Percentiles rank a stretch among this genome's conserved stretches.
These are phyloP conservation scores for Caenorhabditis panamensis DNA, from an alignment of 2,888 invertebrate genomes.

Conservation along the genomic window DNA sequence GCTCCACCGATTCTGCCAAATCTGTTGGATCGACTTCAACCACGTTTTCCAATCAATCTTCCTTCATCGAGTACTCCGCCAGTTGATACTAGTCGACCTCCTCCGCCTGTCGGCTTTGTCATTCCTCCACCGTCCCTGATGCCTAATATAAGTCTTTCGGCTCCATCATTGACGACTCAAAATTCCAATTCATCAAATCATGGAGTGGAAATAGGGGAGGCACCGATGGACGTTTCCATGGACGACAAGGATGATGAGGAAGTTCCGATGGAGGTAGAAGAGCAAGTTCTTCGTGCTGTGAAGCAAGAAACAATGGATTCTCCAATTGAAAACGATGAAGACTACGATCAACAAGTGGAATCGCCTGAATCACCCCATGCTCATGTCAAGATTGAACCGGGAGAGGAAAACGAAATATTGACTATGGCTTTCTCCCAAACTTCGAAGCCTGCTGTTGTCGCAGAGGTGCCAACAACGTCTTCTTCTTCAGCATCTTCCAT, in stretches of 20 bases:
- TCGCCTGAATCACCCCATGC: too few relatives aligned
- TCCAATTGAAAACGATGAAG: background rate
- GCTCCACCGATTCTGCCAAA: background rate
- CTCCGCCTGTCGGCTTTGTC: background rate
- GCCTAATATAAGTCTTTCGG: background rate
- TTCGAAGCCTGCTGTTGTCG: too few relatives aligned
- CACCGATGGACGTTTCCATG: conserved; percentile 15
- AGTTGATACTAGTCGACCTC: background rate
- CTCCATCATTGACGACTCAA: too few relatives aligned
- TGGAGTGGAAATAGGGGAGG: conserved; percentile 30
- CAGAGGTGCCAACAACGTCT: background rate
- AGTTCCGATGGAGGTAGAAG: background rate
- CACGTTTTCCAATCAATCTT: background rate
- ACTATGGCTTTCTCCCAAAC: conserved; percentile 4
- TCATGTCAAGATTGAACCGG: background rate
- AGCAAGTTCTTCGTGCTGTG: too few relatives aligned
- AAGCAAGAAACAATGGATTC: background rate
- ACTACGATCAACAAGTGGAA: too few relatives aligned
- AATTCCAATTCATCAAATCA: background rate
- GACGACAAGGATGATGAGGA: conserved; percentile 14
- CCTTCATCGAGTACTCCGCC: too few relatives aligned
- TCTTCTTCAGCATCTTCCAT: background rate
- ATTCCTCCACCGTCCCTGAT: background rate
- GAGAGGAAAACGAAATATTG: conserved; percentile 23
- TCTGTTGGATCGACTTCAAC: background rate